These are phyloP conservation scores for Valencia hispanica DNA, from an alignment of 2,797 vertebrate genomes.

Conservation along the genomic window DNA sequence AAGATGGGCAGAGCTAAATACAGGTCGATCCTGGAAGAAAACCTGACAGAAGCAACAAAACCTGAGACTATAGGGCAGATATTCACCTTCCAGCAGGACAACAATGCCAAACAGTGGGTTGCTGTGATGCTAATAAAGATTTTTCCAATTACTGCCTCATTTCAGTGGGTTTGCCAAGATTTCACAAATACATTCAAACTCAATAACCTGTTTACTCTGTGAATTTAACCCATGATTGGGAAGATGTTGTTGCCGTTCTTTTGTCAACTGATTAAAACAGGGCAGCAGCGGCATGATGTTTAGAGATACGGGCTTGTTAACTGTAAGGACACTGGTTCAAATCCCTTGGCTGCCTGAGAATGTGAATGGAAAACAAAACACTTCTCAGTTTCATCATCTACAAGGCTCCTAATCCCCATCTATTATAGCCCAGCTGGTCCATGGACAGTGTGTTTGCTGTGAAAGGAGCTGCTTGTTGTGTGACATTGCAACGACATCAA, in stretches of 20 bases:
- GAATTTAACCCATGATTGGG: constrained; percentile 17
- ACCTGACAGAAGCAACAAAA: neutral
- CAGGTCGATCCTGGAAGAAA: too few relatives aligned
- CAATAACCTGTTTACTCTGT: constrained; percentile 19
- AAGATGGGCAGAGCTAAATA: neutral
- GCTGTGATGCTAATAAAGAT: neutral
- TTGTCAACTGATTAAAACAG: neutral
- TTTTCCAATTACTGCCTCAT: neutral
- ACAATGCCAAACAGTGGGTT: neutral
- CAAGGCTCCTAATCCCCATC: constrained; percentile 16
- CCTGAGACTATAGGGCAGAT: neutral
- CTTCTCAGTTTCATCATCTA: constrained; percentile 29
- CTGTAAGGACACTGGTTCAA: constrained; percentile 28
- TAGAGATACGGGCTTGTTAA: constrained; percentile 27
- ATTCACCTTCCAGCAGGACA: neutral
- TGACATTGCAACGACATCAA: neutral
- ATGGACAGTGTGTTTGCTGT: constrained; percentile 11
- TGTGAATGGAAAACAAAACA: constrained; percentile 29
- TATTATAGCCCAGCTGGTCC: constrained; percentile 25
- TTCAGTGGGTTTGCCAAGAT: constrained; percentile 43
- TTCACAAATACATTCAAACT: constrained; percentile 15
- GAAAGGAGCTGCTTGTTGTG: constrained; percentile 21
- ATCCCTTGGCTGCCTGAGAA: constrained; percentile 29
- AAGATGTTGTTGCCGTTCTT: constrained; percentile 22
- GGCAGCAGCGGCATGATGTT: constrained; percentile 16